Percentiles rank a stretch among this genome's conserved stretches.
Evolutionary conservation across 2,888 invertebrate species (phyloP).

Genomic region (Lobophora halterata): DNA sequence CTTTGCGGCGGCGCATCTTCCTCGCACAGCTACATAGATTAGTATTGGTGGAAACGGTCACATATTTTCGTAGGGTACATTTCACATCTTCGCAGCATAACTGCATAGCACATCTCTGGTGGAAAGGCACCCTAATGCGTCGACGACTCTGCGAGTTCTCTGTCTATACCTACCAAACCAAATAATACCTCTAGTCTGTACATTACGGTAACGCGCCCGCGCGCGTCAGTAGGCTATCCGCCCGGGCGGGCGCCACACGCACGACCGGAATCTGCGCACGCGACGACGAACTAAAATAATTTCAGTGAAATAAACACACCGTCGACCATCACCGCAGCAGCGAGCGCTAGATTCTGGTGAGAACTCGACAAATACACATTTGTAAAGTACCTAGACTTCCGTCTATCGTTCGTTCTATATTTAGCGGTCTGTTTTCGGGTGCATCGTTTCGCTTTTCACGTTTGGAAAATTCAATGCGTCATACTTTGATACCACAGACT

Average conservation of each 20-base stretch:
- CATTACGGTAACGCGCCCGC: too few relatives aligned
- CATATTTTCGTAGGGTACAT: too few relatives aligned
- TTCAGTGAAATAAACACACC: conserved; percentile 71
- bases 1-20: too few relatives aligned
- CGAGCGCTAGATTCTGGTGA: conserved; percentile 78
- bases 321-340: conserved; percentile 51
- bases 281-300: conserved; percentile 65
- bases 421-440: conserved; percentile 62
- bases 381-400: neutral
- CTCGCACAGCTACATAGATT: too few relatives aligned
- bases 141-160: too few relatives aligned
- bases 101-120: too few relatives aligned
- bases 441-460: conserved; percentile 53
- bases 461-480: conserved; percentile 23
- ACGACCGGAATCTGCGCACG: conserved; percentile 78
- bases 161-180: too few relatives aligned
- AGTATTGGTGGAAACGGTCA: too few relatives aligned
- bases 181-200: too few relatives aligned
- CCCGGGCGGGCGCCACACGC: conserved; percentile 81
- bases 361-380: conserved; percentile 29
- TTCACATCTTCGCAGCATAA: too few relatives aligned
- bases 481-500: conserved; percentile 12
- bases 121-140: neutral
- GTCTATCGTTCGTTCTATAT: conserved; percentile 47
- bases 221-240: conserved; percentile 73